Conservation (phyloP, 2,888 invertebrate genomes). For the Barypeithes pellucidus region DNA sequence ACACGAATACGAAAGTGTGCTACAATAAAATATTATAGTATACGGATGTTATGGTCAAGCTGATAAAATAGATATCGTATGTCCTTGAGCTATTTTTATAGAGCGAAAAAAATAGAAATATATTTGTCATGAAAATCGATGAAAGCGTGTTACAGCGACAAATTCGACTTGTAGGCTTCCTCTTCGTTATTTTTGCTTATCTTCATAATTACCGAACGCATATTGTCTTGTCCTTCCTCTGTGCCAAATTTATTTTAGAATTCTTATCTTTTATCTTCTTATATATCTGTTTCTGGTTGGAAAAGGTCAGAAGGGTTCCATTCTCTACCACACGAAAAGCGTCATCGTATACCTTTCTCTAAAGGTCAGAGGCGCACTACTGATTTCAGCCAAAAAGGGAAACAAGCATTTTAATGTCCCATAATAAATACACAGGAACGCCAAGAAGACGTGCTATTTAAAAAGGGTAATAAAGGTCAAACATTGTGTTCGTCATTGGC, state of each 20-base stretch:
- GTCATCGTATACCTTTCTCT: slow-evolving; percentile 21
- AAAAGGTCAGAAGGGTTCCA: slow-evolving; percentile 30
- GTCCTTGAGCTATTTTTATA: slow-evolving; percentile 24
- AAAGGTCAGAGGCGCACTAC: background rate
- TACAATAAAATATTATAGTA: slow-evolving; percentile 5
- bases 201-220: slow-evolving; percentile 2
- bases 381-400: background rate
- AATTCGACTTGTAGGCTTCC: slow-evolving; percentile 7
- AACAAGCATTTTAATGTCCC: no score
- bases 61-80: slow-evolving; percentile 20
- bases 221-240: slow-evolving; percentile 6
- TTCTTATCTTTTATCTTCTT: slow-evolving; percentile 27
- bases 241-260: slow-evolving; percentile 28
- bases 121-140: slow-evolving; percentile 23
- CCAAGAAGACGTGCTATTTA: no score
- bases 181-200: slow-evolving; percentile 10
- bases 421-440: background rate
- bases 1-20: slow-evolving; percentile 5
- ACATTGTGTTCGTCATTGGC: no score
- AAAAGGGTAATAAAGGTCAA: no score
- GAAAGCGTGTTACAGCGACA: slow-evolving; percentile 5
- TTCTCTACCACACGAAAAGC: slow-evolving; percentile 24
- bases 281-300: slow-evolving; percentile 28
- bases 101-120: background rate
- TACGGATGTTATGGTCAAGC: slow-evolving; percentile 23